Conservation (phyloP, 1,140 invertebrate genomes). For the Philopotamus ludificatus region DNA sequence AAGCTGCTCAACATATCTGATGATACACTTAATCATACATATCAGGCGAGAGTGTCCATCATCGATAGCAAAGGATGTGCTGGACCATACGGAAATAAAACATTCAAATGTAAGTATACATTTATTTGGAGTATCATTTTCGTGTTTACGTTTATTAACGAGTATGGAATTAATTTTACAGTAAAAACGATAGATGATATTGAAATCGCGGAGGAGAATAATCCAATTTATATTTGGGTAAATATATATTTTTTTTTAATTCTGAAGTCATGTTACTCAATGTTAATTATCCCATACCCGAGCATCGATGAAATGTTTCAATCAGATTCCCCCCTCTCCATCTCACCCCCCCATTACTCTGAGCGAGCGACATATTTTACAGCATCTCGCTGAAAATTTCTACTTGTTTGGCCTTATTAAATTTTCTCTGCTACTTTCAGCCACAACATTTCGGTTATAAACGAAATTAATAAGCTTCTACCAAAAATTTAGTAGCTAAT, state of each 20-base stretch:
- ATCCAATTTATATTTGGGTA: neutral
- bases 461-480: slow-evolving; percentile 28
- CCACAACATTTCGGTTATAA: slow-evolving; percentile 20
- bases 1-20: neutral
- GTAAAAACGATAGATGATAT: neutral
- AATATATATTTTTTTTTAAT: neutral
- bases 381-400: slow-evolving; percentile 5
- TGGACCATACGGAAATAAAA: neutral
- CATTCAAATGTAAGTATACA: neutral
- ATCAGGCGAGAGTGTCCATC: neutral
- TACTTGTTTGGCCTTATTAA: slow-evolving; percentile 30
- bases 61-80: neutral
- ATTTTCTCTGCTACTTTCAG: slow-evolving; percentile 13
- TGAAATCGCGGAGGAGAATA: neutral
- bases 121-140: neutral
- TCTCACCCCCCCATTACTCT: neutral
- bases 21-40: neutral
- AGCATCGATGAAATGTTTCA: neutral
- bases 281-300: neutral
- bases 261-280: neutral
- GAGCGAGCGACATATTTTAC: neutral
- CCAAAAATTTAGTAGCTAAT: slow-evolving; percentile 26
- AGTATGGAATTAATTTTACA: neutral
- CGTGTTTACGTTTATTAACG: neutral
- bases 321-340: neutral